These are phyloP conservation scores for Agelastica alni DNA, from an alignment of 2,888 invertebrate species.

Conservation along the genomic window DNA sequence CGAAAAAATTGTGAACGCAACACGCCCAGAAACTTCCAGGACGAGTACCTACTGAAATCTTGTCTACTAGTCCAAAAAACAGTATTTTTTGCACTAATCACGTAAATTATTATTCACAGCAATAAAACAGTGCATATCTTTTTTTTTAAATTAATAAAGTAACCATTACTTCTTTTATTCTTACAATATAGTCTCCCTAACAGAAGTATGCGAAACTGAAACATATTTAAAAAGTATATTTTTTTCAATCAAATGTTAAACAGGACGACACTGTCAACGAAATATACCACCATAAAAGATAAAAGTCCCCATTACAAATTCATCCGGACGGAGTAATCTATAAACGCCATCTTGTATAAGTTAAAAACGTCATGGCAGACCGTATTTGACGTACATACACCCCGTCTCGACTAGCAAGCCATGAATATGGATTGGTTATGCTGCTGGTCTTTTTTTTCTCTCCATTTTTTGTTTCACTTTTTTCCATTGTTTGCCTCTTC, in stretches of 20 bases:
- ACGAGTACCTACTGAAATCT: no score
- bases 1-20: not conserved
- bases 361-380: constrained; percentile 48
- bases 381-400: constrained; percentile 39
- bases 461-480: constrained; percentile 5
- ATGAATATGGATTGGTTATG: constrained; percentile 47
- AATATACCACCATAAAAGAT: constrained; percentile 14
- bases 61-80: no score
- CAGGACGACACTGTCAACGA: constrained; percentile 1
- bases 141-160: no score
- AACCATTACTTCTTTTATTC: no score
- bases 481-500: not conserved
- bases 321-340: constrained; percentile 49
- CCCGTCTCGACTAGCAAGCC: constrained; percentile 35
- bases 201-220: no score
- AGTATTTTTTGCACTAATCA: no score
- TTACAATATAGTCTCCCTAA: no score
- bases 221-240: no score
- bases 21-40: no score
- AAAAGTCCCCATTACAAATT: constrained; percentile 40
- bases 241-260: not conserved
- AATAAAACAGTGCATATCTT: no score
- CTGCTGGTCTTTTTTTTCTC: constrained; percentile 23
- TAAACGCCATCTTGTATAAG: constrained; percentile 53
- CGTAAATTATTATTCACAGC: no score